Base-by-base conservation (phyloP, 35 echinoderm and acorn worm genomes). In the Patiria miniata region DNA sequence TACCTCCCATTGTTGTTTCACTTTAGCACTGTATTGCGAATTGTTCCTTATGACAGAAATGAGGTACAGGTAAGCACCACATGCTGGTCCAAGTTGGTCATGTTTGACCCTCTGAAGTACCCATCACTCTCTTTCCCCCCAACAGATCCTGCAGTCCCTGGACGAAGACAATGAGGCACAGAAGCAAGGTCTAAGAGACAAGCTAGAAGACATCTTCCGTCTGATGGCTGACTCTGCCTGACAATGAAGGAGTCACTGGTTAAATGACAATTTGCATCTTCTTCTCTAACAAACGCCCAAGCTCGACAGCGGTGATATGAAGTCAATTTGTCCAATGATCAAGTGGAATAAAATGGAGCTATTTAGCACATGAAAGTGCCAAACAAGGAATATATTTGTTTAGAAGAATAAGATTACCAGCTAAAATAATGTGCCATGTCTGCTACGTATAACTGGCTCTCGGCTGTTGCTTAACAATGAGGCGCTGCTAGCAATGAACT, bases 141-240 rank as follows among this genome's bases (percentile, higher is more conserved):
- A 36, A 57, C 82, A 84, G 82, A 33, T 84, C 16, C 53, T 84
- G 28, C 82, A 84, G 37, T 51, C 82, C 2, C 82, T 84, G 7
- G 82, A 84, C 19, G 82, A 84, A 32, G 82, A 84, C 54, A 58
- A 84, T 33, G 53, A 53, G 0, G 39, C 82, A 9, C 53, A n/a
- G 54, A 84, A 60, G 54, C 53, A 57, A 5, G 14, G 33, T 12
- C 53, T 84, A 21, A 52, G 82, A 9, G 54, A 84, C 10, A 54
- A 58, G 21, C 82, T 84, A 6, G 82, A 84, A 28, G 57, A 61
- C 29, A 84, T 84, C 51, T 84, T 84, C 54, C 53, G 57, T 36
- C 82, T 84, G 22, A 84, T 84, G 82, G 82, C 82, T 2, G 82
- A 84, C 38, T 84, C 82, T 1, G 82, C 57, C 42, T 82, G 51